A percentile compares a stretch with the other conserved stretches of the same genome.
Evolutionary conservation across 1,140 invertebrate genomes (phyloP).

Genomic region (Aporrectodea caliginosa): DNA sequence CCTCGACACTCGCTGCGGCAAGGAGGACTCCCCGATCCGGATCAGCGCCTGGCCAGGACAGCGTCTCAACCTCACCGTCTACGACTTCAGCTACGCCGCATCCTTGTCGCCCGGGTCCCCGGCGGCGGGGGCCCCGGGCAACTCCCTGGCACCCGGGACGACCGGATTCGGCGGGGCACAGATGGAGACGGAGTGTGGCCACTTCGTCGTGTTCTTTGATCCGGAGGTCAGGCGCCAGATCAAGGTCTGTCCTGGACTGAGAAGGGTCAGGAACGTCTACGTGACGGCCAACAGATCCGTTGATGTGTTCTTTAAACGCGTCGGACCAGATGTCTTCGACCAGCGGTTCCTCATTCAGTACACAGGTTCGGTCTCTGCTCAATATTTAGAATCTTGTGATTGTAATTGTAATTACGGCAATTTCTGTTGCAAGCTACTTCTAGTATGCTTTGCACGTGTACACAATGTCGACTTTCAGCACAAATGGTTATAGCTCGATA

Average conservation of each 20-base stretch:
- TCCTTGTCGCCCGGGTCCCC: background rate
- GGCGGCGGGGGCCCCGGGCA: background rate
- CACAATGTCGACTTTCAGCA: too few species aligned
- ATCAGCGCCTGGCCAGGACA: constrained; percentile 23
- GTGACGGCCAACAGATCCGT: constrained; percentile 1
- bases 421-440: too few species aligned
- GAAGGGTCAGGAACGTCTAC: constrained; percentile 2
- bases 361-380: too few species aligned
- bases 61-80: constrained; percentile 26
- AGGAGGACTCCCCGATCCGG: constrained; percentile 4
- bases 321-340: background rate
- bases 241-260: constrained; percentile 4
- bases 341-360: background rate
- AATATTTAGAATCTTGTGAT: too few species aligned
- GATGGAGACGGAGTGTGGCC: background rate
- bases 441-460: too few species aligned
- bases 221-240: background rate
- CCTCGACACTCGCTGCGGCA: constrained; percentile 12
- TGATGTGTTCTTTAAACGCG: background rate
- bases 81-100: constrained; percentile 17
- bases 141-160: background rate
- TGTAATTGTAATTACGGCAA: too few species aligned
- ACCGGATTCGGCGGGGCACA: background rate
- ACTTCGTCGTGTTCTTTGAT: constrained; percentile 4
- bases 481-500: too few species aligned